phyloP scores from a whole-genome alignment of 1,140 invertebrate species.

The Protaetia brevitarsis region DNA sequence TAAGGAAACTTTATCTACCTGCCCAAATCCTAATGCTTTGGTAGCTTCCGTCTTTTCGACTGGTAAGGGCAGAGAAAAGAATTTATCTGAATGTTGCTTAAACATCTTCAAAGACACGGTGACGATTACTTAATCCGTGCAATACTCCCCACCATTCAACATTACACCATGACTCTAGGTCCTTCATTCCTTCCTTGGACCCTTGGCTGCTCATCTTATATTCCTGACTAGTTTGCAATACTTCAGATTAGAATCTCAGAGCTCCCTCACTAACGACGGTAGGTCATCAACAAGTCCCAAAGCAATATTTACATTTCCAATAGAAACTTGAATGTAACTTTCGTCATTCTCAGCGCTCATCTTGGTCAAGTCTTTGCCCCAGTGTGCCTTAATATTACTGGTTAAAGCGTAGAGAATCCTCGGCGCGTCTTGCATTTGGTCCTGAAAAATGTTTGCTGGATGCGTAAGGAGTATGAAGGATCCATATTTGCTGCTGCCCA shows the following conservation, averaged over 20 bases:
- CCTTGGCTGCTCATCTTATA: slow-evolving; percentile 60
- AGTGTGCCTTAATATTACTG: slow-evolving; percentile 57
- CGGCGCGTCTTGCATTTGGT: slow-evolving; percentile 63
- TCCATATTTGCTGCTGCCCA: slow-evolving; percentile 60
- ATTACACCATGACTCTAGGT: slow-evolving; percentile 60
- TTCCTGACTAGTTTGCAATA: slow-evolving; percentile 62
- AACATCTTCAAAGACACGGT: slow-evolving; percentile 81
- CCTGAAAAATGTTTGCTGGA: slow-evolving; percentile 67
- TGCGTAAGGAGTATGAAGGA: slow-evolving; percentile 57
- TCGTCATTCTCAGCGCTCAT: slow-evolving; percentile 66
- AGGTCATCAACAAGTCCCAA: slow-evolving; percentile 64
- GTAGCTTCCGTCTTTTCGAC: slow-evolving; percentile 73
- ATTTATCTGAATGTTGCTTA: slow-evolving; percentile 67
- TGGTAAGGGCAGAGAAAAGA: slow-evolving; percentile 76
- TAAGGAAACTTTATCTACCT: slow-evolving; percentile 78
- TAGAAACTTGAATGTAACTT: slow-evolving; percentile 62
- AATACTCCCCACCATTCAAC: slow-evolving; percentile 69
- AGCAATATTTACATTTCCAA: slow-evolving; percentile 62
- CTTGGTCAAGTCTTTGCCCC: slow-evolving; percentile 61
- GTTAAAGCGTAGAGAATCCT: slow-evolving; percentile 64
- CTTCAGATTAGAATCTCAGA: slow-evolving; percentile 56
- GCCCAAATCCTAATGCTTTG: slow-evolving; percentile 62
- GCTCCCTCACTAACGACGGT: slow-evolving; percentile 57
- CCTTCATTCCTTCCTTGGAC: slow-evolving; percentile 49
- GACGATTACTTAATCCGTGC: slow-evolving; percentile 75